Evolutionary conservation across 2,113 vertebrate genomes (phyloP).

Genomic region (Salvator merianae): DNA sequence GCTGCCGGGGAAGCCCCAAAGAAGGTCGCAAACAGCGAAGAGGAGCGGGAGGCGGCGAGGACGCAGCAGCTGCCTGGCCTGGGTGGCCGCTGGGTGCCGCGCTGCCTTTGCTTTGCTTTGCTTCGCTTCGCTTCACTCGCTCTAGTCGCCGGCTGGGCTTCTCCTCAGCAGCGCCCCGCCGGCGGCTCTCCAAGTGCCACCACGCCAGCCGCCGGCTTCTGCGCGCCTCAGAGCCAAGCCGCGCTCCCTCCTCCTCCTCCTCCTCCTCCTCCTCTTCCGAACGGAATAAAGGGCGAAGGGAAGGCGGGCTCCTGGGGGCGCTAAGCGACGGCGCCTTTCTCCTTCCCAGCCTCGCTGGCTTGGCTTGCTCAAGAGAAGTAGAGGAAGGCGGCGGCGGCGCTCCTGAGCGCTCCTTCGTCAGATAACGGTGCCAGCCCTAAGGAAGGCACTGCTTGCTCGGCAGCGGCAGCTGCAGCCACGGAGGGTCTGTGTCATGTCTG

Average conservation of each 20-base stretch:
- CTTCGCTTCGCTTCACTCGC: background rate
- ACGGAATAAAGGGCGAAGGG: slow-evolving; percentile 2
- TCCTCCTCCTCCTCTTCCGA: slow-evolving; percentile 26
- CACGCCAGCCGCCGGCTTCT: slow-evolving; percentile 3
- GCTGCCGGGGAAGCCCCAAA: background rate
- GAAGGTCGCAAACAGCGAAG: no score
- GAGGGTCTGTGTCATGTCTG: slow-evolving; percentile 73
- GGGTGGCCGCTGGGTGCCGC: slow-evolving; percentile 56
- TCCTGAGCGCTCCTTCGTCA: background rate
- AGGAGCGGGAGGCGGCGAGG: slow-evolving; percentile 26
- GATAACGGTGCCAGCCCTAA: slow-evolving; percentile 17
- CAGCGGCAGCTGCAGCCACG: slow-evolving; percentile 68
- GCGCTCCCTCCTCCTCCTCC: background rate
- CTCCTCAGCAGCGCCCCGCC: slow-evolving; percentile 4
- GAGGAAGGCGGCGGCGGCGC: background rate
- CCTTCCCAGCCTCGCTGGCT: background rate
- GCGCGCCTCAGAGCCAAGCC: slow-evolving; percentile 42
- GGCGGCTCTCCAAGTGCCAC: slow-evolving; percentile 44
- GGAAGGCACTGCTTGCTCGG: slow-evolving; percentile 30
- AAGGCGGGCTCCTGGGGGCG: slow-evolving; percentile 42
- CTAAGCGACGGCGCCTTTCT: slow-evolving; percentile 43
- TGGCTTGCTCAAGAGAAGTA: background rate
- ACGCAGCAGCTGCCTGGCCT: slow-evolving; percentile 38
- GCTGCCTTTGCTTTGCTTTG: slow-evolving; percentile 48
- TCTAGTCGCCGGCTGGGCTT: slow-evolving; percentile 12